Evolutionary conservation across 2,797 vertebrate genomes (phyloP), one percentile per base, ranked within the genome.

Genomic region (Melanotaenia nigrans): DNA sequence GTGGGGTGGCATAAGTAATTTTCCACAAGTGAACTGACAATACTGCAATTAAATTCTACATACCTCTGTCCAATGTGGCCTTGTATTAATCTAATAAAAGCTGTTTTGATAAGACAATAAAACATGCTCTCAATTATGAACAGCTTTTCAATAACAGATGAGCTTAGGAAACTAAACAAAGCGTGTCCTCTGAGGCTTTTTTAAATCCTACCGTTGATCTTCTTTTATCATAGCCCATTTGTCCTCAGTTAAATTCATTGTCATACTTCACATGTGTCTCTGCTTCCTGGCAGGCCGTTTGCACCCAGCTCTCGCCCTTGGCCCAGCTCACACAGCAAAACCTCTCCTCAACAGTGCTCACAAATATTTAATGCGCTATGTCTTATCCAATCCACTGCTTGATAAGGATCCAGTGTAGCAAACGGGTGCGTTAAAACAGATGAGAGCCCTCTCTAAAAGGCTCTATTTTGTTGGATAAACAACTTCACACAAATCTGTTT

Each of bases 91-190:
- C 86, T 62, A 66, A 75, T 81, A 85, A 69, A 74, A 91, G 78
- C 79, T 71, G 4, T 83, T 84, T 80, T 61, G 79, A 85, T 83
- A 86, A 87, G 79, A 90, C 89, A 87, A 82, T 91, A 87, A 90
- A 83, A 82, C 71, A 72, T 38, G 45, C 61, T 78, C 71, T 75
- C 91, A 89, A 90, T 92, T 87, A 89, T n/a, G 64, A 87, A 71
- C 84, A 86, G 73, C 81, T 87, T 89, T 90, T 90, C 83, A 92
- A 89, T 89, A 89, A 90, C 86, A 87, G 75, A 92, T 86, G 80
- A 91, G 84, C 85, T 90, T 80, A 88, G 82, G 77, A 76, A 85
- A 74, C 83, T 73, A 88, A 92, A 90, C 90, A 90, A 90, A 90
- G 85, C 78, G 18, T 70, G 81, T 87, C 89, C 87, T 90, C 71